Conservation (phyloP, 2,888 invertebrate genomes). For the Heterodera filipjevi region DNA sequence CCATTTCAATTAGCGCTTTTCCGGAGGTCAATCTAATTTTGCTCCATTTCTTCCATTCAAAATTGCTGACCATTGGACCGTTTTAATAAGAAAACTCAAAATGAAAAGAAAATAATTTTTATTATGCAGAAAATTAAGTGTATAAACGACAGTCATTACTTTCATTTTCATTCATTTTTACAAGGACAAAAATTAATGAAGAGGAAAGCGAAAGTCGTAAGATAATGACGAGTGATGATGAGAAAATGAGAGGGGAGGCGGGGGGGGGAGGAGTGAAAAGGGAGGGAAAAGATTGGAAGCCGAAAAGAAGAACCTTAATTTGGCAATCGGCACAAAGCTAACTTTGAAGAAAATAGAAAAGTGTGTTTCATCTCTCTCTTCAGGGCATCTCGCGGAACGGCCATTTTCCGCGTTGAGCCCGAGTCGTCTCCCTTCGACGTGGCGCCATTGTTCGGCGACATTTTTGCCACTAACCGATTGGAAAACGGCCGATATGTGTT, state of each 20-base stretch:
- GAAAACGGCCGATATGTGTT: slow-evolving; percentile 37
- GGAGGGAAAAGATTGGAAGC: neutral
- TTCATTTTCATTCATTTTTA: neutral
- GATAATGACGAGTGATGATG: neutral
- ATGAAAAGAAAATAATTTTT: neutral
- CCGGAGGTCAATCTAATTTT: slow-evolving; percentile 11
- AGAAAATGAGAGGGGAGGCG: neutral
- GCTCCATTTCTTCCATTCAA: neutral
- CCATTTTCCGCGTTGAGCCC: slow-evolving; percentile 41
- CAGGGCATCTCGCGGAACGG: slow-evolving; percentile 34
- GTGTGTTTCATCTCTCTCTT: no score
- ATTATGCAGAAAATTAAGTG: neutral
- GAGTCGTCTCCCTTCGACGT: slow-evolving; percentile 43
- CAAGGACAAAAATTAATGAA: neutral
- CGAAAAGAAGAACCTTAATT: no score
- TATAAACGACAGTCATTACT: neutral
- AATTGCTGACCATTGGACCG: neutral
- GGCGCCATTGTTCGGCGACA: slow-evolving; percentile 42
- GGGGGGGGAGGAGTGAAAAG: neutral
- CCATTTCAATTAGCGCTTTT: slow-evolving; percentile 22
- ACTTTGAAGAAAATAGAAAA: no score
- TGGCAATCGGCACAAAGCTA: no score
- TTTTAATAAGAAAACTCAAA: neutral
- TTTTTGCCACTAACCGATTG: slow-evolving; percentile 37
- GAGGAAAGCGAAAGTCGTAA: neutral